phyloP scores from a whole-genome alignment of 2,888 invertebrate species.

The Cybosia mesomella region DNA sequence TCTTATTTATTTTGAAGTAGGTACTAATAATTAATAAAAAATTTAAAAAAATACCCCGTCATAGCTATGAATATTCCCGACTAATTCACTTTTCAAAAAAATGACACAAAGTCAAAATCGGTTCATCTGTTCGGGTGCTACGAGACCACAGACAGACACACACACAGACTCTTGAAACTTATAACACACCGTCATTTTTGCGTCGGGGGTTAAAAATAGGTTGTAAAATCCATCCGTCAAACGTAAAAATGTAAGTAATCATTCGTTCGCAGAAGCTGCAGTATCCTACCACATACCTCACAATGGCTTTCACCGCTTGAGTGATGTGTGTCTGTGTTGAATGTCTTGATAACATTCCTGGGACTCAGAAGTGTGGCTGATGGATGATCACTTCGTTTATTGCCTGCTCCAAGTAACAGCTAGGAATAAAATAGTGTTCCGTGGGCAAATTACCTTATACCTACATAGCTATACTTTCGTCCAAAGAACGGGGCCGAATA shows the following conservation, averaged over 20 bases:
- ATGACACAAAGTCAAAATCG: too few relatives aligned
- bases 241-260: slow-evolving; percentile 58
- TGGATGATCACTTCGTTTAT: slow-evolving; percentile 76
- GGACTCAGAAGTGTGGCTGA: slow-evolving; percentile 71
- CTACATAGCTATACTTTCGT: not conserved
- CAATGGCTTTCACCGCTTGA: slow-evolving; percentile 58
- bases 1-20: slow-evolving; percentile 43
- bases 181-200: too few relatives aligned
- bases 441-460: slow-evolving; percentile 51
- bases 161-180: too few relatives aligned
- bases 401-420: slow-evolving; percentile 60
- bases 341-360: slow-evolving; percentile 80
- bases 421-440: slow-evolving; percentile 67
- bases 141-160: too few relatives aligned
- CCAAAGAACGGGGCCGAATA: not conserved
- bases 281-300: slow-evolving; percentile 23
- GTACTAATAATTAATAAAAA: too few relatives aligned
- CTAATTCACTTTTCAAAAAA: too few relatives aligned
- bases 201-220: slow-evolving; percentile 32
- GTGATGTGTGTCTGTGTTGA: slow-evolving; percentile 69
- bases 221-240: slow-evolving; percentile 63
- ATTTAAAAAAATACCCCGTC: too few relatives aligned
- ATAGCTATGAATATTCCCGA: too few relatives aligned
- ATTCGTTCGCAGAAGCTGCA: slow-evolving; percentile 57
- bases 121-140: too few relatives aligned